These are phyloP conservation scores for Neodon shergylaensis DNA, from an alignment of 2,113 vertebrate genomes.

Conservation along the genomic window DNA sequence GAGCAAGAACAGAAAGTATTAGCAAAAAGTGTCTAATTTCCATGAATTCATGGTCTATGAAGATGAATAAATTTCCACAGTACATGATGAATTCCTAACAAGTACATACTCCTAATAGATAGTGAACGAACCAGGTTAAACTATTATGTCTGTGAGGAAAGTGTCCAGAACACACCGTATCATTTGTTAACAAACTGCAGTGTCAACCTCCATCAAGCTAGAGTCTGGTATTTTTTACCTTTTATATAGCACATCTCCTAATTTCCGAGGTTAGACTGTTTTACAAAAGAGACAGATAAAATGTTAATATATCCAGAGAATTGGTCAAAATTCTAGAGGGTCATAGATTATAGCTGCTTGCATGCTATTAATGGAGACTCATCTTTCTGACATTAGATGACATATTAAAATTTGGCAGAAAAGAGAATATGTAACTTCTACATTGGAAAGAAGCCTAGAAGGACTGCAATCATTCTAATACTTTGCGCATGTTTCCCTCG, in stretches of 20 bases:
- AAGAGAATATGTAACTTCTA: background rate
- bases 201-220: background rate
- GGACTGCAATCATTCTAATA: background rate
- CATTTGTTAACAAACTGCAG: background rate
- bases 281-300: background rate
- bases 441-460: background rate
- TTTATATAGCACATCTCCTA: background rate
- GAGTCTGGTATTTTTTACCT: background rate
- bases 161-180: background rate
- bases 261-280: background rate
- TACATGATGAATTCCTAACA: background rate
- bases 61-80: background rate
- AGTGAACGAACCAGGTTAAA: background rate
- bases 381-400: constrained; percentile 7
- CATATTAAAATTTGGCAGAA: background rate
- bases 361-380: background rate
- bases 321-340: constrained; percentile 9
- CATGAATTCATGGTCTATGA: background rate
- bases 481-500: background rate
- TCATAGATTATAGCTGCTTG: background rate
- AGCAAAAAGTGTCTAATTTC: constrained; percentile 45
- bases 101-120: background rate
- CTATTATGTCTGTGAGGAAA: background rate
- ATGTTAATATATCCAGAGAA: constrained; percentile 2
- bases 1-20: constrained; percentile 15